Base-by-base conservation (phyloP, 2,888 invertebrate species). In the Parapristionchus giblindavisi region DNA sequence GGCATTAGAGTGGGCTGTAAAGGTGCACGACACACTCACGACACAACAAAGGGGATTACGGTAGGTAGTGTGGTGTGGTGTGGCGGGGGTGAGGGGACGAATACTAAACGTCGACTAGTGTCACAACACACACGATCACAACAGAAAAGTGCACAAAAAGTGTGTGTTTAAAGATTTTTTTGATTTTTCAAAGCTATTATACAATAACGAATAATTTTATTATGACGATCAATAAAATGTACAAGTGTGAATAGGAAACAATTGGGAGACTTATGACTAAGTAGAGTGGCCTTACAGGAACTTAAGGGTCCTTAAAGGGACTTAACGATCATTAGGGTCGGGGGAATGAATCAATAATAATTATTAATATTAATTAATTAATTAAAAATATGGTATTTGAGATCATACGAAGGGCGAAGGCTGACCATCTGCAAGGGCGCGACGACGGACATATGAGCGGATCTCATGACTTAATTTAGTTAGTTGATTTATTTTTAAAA, bases 391-490 rank as follows among this genome's bases (percentile, higher is more conserved):
- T 14, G 24, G 24, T 6, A 60, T 21, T 14, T 11, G 43, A n/a
- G 27, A 32, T 51, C 51, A 66, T 66, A 66, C 66, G 36, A 66
- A 66, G 66, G 66, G 66, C 48, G 66, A 66, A 32, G 66, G n/a
- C n/a, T 29, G 24, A 21, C 66, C 66, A 11, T 34, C 8, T 11
- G 5, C 48, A 14, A 52, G 51, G 1, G 66, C 66, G 14, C 36
- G 76, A 61, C 76, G 66, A 32, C 83, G 77, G 17, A 85, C 84
- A 68, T 80, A 81, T 54, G 81, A 77, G 29, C 85, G 78, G 40
- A 85, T 80, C 52, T 83, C 80, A 63, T 85, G 85, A 61, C 85
- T 83, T 77, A 66, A 82, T 76, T 60, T 24, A 11, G 8, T 40
- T 70, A 74, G 66, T 43, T 32, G 17, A 70, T 58, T 51, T 48